A percentile compares a stretch with the other conserved stretches of the same genome.
phyloP scores from a whole-genome alignment of 2,113 vertebrate species.

The Mungos mungo region DNA sequence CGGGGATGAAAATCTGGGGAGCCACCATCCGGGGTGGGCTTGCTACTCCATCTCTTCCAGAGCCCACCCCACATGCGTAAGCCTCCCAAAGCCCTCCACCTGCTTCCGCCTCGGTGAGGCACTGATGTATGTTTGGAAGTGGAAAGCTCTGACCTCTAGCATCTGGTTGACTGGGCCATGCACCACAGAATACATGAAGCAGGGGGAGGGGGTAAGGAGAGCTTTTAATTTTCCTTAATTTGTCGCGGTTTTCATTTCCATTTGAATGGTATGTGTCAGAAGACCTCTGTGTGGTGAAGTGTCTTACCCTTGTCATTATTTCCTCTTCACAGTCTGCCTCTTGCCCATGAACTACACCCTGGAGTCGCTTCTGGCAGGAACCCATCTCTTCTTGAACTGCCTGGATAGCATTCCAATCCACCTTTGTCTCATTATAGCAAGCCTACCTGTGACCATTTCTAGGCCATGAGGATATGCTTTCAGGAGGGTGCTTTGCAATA shows the following conservation, averaged over 20 bases:
- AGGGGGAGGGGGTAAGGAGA: neutral
- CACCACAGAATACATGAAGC: neutral
- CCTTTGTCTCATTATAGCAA: neutral
- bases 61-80: neutral
- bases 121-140: constrained; percentile 59
- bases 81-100: constrained; percentile 3
- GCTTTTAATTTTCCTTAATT: constrained; percentile 78
- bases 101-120: neutral
- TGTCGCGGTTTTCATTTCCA: constrained; percentile 78
- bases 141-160: constrained; percentile 59
- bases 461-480: neutral
- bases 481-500: constrained; percentile 42
- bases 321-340: constrained; percentile 46
- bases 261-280: constrained; percentile 75
- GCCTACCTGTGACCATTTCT: neutral
- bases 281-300: constrained; percentile 5
- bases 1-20: neutral
- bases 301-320: constrained; percentile 47
- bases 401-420: neutral
- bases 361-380: neutral
- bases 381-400: neutral
- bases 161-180: constrained; percentile 36
- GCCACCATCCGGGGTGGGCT: neutral
- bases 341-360: neutral
- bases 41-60: constrained; percentile 19